Base-by-base conservation (phyloP, 2,113 vertebrate species). In the Pterophyllum scalare region DNA sequence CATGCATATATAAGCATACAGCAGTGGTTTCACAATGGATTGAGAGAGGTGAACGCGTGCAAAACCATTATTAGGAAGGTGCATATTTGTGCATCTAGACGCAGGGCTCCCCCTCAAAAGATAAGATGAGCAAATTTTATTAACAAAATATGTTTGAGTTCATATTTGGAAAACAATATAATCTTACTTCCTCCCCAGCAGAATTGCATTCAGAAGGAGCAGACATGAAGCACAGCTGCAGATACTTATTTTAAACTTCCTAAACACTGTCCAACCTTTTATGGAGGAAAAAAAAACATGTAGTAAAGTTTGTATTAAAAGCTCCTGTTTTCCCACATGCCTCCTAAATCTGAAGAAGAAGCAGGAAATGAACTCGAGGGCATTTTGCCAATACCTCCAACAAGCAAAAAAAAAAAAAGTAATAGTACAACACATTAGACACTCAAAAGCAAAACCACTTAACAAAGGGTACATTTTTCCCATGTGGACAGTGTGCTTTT, bases 361-460 rank as follows among this genome's bases (percentile, higher is more conserved):
- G 75, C 56, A 59, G 28, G 28, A 77, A 84, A 80, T 75, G 3
- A 80, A 64, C 46, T 35, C 72, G 20, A 2, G 81, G 61, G 20
- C 35, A 31, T 80, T 77, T 72, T 85, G 17, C 72, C 59, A 56
- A 19, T 52, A 17, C 14, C 26, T 28, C 3, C 24, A 26, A 28
- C 58, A 28, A 9, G 26, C 15, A 24, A 79, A 49, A 12, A 57
- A 43, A 28, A 26, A 75, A 0, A 74, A 67, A 1, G 15, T 90
- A 35, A 72, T 82, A 80, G 88, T 80, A 87, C 22, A 58, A 24
- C 24, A 20, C 61, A 72, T 31, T 52, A 70, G 43, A 52, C 46
- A 72, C 67, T 54, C 46, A 77, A 59, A 82, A 57, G 35, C 35
- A 62, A 75, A 77, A 35, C 3, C 57, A 75, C 28, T 75, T 49